phyloP scores from a whole-genome alignment of 2,888 invertebrate genomes.

The Lamellibrachia columna region DNA sequence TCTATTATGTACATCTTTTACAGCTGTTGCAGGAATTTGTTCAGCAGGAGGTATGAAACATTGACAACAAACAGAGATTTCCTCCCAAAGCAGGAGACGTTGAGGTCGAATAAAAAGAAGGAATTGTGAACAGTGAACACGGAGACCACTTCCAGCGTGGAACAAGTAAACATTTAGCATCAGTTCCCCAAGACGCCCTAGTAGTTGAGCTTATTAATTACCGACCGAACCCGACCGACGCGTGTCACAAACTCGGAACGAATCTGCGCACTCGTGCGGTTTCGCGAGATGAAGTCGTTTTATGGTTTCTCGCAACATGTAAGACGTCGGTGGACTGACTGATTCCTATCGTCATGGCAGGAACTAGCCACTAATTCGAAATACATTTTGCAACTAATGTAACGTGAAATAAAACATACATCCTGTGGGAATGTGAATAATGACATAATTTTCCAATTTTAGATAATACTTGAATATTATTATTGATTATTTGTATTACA shows the following conservation, averaged over 20 bases:
- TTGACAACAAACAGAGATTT: no score
- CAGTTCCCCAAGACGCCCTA: neutral
- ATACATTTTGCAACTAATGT: neutral
- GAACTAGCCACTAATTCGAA: neutral
- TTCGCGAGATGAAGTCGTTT: conserved; percentile 6
- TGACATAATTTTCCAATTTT: neutral
- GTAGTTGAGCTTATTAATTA: conserved; percentile 10
- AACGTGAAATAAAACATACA: neutral
- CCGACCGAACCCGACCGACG: neutral
- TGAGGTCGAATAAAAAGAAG: neutral
- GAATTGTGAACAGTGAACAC: neutral
- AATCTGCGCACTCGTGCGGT: neutral
- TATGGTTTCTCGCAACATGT: neutral
- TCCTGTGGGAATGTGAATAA: neutral
- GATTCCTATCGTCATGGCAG: neutral
- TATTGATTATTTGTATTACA: no score
- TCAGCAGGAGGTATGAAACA: no score
- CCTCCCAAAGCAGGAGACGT: neutral
- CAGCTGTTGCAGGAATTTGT: no score
- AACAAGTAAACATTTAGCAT: neutral
- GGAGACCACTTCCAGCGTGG: neutral
- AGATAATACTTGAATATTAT: neutral
- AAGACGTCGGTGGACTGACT: neutral
- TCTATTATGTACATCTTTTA: no score
- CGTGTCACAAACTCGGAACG: conserved; percentile 6